These are phyloP conservation scores for Zygaena filipendulae DNA, from an alignment of 2,888 invertebrate species.

Conservation along the genomic window DNA sequence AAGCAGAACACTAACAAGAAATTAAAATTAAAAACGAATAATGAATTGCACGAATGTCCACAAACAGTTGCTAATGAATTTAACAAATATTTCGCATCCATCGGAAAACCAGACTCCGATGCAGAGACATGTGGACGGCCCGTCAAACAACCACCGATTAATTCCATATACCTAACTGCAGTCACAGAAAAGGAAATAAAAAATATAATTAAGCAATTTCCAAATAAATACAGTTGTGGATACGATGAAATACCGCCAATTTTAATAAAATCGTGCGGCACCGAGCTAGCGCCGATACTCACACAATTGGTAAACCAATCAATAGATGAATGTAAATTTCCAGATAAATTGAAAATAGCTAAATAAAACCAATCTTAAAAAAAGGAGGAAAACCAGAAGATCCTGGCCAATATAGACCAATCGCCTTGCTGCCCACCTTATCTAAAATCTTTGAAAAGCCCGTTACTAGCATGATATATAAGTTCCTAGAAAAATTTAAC, in stretches of 20 bases:
- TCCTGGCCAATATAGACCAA: conserved; percentile 1
- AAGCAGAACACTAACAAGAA: too few relatives aligned
- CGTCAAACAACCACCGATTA: background rate
- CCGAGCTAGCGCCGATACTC: conserved; percentile 3
- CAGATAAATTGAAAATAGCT: conserved; percentile 10
- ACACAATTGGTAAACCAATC: conserved; percentile 11
- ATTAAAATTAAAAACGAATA: too few relatives aligned
- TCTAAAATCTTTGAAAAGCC: conserved; percentile 10
- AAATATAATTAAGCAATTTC: too few relatives aligned
- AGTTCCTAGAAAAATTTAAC: conserved; percentile 8
- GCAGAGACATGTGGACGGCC: background rate
- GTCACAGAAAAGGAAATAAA: conserved; percentile 3
- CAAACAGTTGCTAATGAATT: too few relatives aligned
- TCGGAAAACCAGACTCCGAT: too few relatives aligned
- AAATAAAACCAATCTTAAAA: conserved; percentile 12
- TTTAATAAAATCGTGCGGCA: conserved; percentile 8
- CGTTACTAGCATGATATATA: conserved; percentile 7
- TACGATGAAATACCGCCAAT: too few relatives aligned
- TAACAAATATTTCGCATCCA: too few relatives aligned
- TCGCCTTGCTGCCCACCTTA: conserved; percentile 4
- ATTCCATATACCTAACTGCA: conserved; percentile 3
- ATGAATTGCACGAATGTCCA: too few relatives aligned
- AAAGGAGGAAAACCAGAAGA: conserved; percentile 6
- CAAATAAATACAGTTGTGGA: too few relatives aligned
- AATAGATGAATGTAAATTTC: conserved; percentile 7